Base-by-base conservation (phyloP, 1,140 invertebrate species). In the Stenopsyche tienmushanensis region DNA sequence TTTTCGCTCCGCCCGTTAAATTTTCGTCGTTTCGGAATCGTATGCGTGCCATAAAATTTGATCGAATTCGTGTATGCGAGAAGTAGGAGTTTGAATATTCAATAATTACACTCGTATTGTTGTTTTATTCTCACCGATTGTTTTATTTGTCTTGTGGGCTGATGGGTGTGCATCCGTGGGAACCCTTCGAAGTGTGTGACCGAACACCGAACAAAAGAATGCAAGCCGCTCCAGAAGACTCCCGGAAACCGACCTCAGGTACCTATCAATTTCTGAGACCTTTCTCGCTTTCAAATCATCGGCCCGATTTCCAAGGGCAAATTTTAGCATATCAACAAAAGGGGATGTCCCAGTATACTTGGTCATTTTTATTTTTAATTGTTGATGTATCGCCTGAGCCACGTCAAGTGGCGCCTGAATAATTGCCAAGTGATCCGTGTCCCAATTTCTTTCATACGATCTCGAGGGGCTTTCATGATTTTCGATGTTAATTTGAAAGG, bases 81-180 rank as follows among this genome's bases (percentile, higher is more conserved):
- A 34, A 20, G n/a, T 24, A 13, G 24, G 34, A 57, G 7, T 57
- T 42, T 57, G 34, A 42, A 57, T 47, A 60, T 60, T 47, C 23
- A 60, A 60, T 47, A 60, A 60, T 60, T 60, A 60, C 42, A 60
- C 25, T 15, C 15, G 57, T 47, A 47, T 47, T 60, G 57, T 60
- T 60, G 57, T 60, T 47, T 49, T 45, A 41, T 60, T 60, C 57
- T 60, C 57, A 60, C 23, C 57, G 57, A 60, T 47, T 60, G 57
- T 60, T 60, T 59, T 60, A 29, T 49, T 60, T 49, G 42, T 60
- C 34, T 41, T 42, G 13, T 34, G 52, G 34, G 24, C 42, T 47
- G 57, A 47, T 26, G 54, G 54, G 29, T 41, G 29, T 42, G 57
- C 57, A 60, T 60, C 42, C 57, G 57, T 60, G 57, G 57, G 57